Conservation (phyloP, 2,113 vertebrate genomes). For the Caracal caracal region DNA sequence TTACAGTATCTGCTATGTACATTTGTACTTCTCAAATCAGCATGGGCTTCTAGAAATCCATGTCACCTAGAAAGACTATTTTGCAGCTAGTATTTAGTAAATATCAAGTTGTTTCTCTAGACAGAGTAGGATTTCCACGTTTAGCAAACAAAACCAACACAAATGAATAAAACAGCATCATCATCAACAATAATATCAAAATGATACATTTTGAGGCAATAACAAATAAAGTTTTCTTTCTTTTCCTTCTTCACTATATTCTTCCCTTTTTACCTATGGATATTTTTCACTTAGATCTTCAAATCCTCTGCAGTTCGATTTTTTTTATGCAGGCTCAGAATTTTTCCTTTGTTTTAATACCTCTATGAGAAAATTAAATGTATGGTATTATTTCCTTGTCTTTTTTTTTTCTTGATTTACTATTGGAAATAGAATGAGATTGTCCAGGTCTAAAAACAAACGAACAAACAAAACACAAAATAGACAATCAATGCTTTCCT, state of each 20-base stretch:
- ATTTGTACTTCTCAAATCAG: not conserved
- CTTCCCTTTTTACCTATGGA: not conserved
- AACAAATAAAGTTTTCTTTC: not conserved
- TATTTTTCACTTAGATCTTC: conserved; percentile 14
- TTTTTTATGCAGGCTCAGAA: not conserved
- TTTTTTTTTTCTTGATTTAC: not conserved
- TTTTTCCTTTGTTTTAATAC: not conserved
- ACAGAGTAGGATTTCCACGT: not conserved
- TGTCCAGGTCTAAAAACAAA: not conserved
- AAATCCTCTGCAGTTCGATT: not conserved
- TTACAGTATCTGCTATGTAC: not conserved
- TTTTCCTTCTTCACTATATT: not conserved
- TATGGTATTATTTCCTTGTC: not conserved
- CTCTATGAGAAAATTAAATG: not conserved
- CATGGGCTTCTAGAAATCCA: not conserved
- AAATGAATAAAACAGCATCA: not conserved
- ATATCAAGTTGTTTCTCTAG: not conserved
- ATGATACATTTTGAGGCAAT: not conserved
- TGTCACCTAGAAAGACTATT: not conserved
- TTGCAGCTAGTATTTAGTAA: not conserved
- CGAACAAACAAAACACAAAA: not conserved
- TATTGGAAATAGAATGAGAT: not conserved
- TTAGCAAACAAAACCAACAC: not conserved
- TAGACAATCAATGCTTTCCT: not conserved
- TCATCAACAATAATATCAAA: not conserved